Evolutionary conservation across 2,888 invertebrate species (phyloP), one percentile per base, ranked within the genome.

Genomic region (Acholoe squamosa): DNA sequence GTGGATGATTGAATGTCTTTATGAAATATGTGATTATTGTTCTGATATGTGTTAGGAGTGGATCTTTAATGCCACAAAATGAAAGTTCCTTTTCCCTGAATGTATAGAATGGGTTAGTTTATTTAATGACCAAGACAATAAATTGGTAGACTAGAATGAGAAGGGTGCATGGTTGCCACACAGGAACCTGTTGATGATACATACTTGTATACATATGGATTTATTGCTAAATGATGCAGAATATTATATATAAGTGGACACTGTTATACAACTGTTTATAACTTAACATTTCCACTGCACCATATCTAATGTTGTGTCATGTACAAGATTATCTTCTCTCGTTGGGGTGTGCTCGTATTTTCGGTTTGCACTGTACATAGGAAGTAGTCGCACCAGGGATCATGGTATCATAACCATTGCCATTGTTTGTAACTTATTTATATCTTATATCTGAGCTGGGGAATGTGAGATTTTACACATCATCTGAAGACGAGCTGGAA

Each of bases 401-500:
- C 80, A 80, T 34, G 80, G 34, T 43, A 80, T 71, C 14, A 80
- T 80, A 80, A 80, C 31, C 71, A 71, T 71, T 71, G 71, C 71
- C 71, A 71, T 80, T 80, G 43, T 80, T 33, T 80, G 80, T 80
- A 80, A 80, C 80, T 80, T 80, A 80, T 80, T 80, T 80, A 80
- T 80, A 33, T 22, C 28, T 76, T 14, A 61, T n/a, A n/a, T 31
- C 76, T 76, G 31, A 28, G 76, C 76, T 61, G 61, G 61, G 22
- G 61, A 61, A 61, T 61, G 61, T 25, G 61, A 61, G 61, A 61
- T 61, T 61, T n/a, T 61, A 61, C 61, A 19, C 22, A 61, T n/a
- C n/a, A 61, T 61, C 61, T 61, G 14, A n/a, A 3, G 43, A 43
- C 43, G 43, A 10, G 43, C 43, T 7, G 43, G 43, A 3, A 43